phyloP scores from a whole-genome alignment of 2,113 vertebrate genomes.

The Poeciliopsis turrubarensis region DNA sequence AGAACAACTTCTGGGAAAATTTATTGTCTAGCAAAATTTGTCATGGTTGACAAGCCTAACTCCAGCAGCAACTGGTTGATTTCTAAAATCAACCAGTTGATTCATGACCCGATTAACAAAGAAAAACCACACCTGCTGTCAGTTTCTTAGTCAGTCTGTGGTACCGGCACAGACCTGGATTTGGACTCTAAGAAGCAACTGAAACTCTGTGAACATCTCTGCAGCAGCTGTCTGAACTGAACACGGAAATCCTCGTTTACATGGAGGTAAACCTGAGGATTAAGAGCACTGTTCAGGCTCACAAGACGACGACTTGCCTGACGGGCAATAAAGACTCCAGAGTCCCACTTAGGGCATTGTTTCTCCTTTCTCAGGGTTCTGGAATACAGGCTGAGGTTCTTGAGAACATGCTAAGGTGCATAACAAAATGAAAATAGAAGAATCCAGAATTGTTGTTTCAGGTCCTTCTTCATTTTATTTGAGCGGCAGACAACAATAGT shows the following conservation, averaged over 20 bases:
- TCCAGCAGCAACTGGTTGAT: no score
- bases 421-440: background rate
- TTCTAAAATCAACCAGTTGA: no score
- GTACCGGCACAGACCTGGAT: fast-evolving
- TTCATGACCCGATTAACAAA: background rate
- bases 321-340: slow-evolving; percentile 74
- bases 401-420: background rate
- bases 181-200: background rate
- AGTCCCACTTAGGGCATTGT: slow-evolving; percentile 51
- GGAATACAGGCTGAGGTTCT: slow-evolving; percentile 75
- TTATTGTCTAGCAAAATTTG: no score
- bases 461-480: background rate
- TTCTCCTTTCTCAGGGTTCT: slow-evolving; percentile 53
- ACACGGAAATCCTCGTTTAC: slow-evolving; percentile 40
- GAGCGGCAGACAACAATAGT: background rate
- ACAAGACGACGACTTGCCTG: slow-evolving; percentile 82
- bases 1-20: no score
- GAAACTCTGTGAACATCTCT: background rate
- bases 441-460: background rate
- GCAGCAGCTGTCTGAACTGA: slow-evolving; percentile 25
- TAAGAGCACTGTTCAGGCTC: slow-evolving; percentile 83
- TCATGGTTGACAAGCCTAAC: no score
- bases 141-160: background rate
- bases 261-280: slow-evolving; percentile 83
- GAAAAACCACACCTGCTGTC: background rate